A percentile compares a stretch with the other conserved stretches of the same genome.
phyloP scores from a whole-genome alignment of 2,113 vertebrate genomes.

The Ptychochromis oligacanthus region DNA sequence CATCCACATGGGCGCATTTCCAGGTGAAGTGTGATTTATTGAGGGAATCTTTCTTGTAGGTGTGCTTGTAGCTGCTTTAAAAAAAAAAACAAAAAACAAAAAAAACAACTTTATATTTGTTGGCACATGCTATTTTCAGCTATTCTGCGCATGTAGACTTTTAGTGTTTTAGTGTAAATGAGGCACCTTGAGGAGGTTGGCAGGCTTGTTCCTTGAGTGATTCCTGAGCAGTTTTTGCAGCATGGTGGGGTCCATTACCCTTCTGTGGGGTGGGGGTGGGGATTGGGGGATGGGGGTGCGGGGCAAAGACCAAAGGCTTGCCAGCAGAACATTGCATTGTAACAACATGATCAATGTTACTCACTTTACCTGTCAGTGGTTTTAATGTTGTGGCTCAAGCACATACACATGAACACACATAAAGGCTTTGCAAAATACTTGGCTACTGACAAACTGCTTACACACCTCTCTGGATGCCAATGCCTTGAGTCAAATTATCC shows the following conservation, averaged over 20 bases:
- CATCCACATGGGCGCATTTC: background rate
- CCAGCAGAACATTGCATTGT: background rate
- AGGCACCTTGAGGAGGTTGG: background rate
- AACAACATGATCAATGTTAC: background rate
- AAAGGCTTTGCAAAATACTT: conserved; percentile 34
- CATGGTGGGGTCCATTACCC: background rate
- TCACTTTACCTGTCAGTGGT: background rate
- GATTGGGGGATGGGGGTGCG: too few species aligned
- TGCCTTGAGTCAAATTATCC: conserved; percentile 60
- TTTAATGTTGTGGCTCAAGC: background rate
- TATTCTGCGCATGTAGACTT: background rate
- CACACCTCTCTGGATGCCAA: conserved; percentile 55
- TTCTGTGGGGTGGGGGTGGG: too few species aligned
- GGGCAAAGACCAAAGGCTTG: background rate
- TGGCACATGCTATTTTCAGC: background rate
- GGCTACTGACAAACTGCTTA: conserved; percentile 62
- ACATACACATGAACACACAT: conserved; percentile 10
- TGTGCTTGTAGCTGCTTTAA: background rate
- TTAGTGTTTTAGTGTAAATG: background rate
- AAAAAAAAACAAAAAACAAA: too few species aligned
- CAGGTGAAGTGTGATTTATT: background rate
- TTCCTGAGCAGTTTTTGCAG: conserved; percentile 1
- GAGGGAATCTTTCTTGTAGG: background rate
- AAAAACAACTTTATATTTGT: background rate
- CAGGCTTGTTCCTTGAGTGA: background rate